Evolutionary conservation across 2,113 vertebrate genomes (phyloP).

Genomic region (Plecturocebus donacophilus): DNA sequence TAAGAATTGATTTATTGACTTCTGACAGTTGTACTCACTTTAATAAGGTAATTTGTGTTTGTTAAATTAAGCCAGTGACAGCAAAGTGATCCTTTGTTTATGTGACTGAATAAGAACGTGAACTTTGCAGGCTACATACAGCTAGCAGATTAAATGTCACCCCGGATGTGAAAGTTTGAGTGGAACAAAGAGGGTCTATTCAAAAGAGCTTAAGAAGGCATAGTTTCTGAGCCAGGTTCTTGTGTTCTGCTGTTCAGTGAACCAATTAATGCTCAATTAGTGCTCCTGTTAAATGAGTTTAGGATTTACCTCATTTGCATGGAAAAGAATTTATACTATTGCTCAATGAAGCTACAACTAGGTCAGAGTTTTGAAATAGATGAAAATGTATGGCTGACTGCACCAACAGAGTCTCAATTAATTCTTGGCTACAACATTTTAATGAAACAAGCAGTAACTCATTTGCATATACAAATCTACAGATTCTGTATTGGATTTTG

Average conservation of each 20-base stretch:
- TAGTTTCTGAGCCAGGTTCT: conserved; percentile 11
- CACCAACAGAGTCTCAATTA: conserved; percentile 75
- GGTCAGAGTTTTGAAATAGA: conserved; percentile 77
- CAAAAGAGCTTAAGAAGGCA: conserved; percentile 14
- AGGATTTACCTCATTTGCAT: conserved; percentile 59
- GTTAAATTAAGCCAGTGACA: not conserved
- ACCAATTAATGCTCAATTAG: conserved; percentile 77
- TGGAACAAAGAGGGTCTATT: not conserved
- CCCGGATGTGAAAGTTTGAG: not conserved
- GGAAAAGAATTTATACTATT: conserved; percentile 23
- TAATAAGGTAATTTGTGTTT: not conserved
- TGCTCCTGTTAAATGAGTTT: conserved; percentile 69
- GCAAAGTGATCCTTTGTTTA: not conserved
- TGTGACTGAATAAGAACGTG: not conserved
- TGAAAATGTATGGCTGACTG: conserved; percentile 77
- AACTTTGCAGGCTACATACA: not conserved
- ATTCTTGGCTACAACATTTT: conserved; percentile 74
- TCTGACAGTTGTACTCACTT: not conserved
- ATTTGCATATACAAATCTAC: conserved; percentile 67
- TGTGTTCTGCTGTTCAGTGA: conserved; percentile 56
- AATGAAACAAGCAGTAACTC: conserved; percentile 75
- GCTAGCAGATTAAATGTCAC: not conserved
- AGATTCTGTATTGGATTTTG: conserved; percentile 64
- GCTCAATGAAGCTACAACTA: conserved; percentile 74
- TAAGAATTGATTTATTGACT: not conserved